A percentile compares a stretch with the other conserved stretches of the same genome.
These are phyloP conservation scores for Brachyopa scutellaris DNA, from an alignment of 2,888 invertebrate species.

Conservation along the genomic window DNA sequence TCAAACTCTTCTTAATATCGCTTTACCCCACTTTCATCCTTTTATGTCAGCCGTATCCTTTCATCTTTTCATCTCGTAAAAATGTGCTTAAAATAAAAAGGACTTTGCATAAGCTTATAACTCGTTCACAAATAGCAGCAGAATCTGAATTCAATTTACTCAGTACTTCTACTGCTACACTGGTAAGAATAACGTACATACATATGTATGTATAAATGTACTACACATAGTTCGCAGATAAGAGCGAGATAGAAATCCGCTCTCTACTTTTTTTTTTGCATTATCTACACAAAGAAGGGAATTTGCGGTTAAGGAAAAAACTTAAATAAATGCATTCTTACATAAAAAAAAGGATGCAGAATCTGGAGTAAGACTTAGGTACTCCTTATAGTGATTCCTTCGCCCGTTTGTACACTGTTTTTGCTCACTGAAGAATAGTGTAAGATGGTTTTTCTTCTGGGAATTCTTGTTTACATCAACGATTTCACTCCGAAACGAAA, in stretches of 20 bases:
- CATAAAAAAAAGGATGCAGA: neutral
- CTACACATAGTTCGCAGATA: slow-evolving; percentile 1
- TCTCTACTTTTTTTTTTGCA: slow-evolving; percentile 7
- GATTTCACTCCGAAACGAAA: slow-evolving; percentile 19
- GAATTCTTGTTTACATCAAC: slow-evolving; percentile 37
- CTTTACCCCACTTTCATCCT: slow-evolving; percentile 17
- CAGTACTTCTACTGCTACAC: neutral
- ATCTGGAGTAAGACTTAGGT: too few relatives aligned
- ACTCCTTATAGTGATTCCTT: neutral
- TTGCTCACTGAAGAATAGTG: neutral
- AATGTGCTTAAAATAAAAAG: neutral
- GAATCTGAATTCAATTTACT: slow-evolving; percentile 37
- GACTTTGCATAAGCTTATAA: slow-evolving; percentile 18
- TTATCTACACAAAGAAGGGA: slow-evolving; percentile 7
- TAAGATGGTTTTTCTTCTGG: neutral
- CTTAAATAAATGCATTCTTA: slow-evolving; percentile 27
- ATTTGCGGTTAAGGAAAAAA: slow-evolving; percentile 28
- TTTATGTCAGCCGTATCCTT: neutral
- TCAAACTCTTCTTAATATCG: neutral
- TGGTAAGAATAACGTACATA: neutral
- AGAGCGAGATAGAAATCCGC: slow-evolving; percentile 30
- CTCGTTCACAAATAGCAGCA: slow-evolving; percentile 16
- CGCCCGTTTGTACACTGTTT: too few relatives aligned
- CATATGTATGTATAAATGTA: too few relatives aligned
- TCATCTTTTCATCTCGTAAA: neutral